Evolutionary conservation across 2,797 vertebrate genomes (phyloP).

Genomic region (Coendou prehensilis): DNA sequence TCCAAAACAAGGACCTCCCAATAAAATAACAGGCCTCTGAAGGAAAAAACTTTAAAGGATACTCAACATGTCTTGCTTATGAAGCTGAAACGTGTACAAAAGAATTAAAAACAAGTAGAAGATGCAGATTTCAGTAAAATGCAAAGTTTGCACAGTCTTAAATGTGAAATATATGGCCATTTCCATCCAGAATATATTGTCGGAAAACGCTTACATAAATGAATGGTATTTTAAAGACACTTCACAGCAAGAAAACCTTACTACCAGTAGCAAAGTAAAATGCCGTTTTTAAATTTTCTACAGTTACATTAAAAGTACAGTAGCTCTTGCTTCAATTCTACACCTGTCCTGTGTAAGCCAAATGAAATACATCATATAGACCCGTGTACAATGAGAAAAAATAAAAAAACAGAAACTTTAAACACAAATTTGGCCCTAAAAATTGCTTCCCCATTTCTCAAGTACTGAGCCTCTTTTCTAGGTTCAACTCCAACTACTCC

Average conservation of each 20-base stretch:
- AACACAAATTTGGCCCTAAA: constrained; percentile 36
- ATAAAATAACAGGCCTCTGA: constrained; percentile 59
- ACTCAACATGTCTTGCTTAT: constrained; percentile 3
- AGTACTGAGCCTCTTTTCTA: background rate
- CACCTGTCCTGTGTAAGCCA: constrained; percentile 22
- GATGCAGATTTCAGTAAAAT: constrained; percentile 29
- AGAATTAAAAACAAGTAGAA: constrained; percentile 42
- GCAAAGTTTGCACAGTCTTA: constrained; percentile 44
- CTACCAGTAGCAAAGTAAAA: constrained; percentile 7
- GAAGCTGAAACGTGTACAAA: constrained; percentile 54
- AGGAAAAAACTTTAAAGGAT: constrained; percentile 43
- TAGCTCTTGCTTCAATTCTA: background rate
- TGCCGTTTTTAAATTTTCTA: constrained; percentile 19
- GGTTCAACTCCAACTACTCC: constrained; percentile 3
- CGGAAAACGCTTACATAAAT: background rate
- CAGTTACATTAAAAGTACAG: constrained; percentile 42
- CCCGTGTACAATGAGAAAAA: background rate
- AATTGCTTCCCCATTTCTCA: constrained; percentile 47
- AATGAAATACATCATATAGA: background rate
- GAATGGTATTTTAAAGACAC: constrained; percentile 61
- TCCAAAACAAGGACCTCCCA: constrained; percentile 25
- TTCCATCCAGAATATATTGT: background rate
- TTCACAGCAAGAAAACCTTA: constrained; percentile 51
- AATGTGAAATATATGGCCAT: constrained; percentile 30
- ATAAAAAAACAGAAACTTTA: constrained; percentile 54